Evolutionary conservation across 2,113 vertebrate genomes (phyloP).

Genomic region (Microcebus tavaratra): DNA sequence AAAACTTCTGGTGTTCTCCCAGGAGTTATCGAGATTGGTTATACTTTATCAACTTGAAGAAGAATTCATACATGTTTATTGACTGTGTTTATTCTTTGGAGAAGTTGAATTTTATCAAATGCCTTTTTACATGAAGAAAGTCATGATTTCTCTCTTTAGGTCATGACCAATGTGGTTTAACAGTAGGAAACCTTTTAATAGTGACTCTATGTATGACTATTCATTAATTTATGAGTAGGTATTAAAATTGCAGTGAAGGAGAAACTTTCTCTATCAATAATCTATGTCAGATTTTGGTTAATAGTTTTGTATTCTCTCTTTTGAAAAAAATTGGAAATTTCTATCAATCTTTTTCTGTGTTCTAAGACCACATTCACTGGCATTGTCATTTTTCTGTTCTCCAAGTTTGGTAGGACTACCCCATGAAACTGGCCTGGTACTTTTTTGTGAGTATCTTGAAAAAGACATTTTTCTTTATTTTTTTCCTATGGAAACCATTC

Average conservation of each 20-base stretch:
- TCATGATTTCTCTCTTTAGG: neutral
- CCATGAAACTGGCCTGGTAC: neutral
- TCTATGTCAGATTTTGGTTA: neutral
- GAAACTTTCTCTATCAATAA: neutral
- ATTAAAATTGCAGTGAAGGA: neutral
- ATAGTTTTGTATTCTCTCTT: neutral
- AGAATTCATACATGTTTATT: neutral
- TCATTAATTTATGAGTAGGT: neutral
- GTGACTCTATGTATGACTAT: too few species aligned
- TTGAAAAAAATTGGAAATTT: neutral
- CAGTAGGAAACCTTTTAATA: neutral
- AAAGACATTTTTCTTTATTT: neutral
- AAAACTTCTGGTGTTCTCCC: neutral
- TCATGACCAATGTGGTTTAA: neutral
- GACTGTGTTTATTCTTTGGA: neutral
- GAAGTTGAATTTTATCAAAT: conserved; percentile 7
- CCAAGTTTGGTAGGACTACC: neutral
- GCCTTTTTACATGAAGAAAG: neutral
- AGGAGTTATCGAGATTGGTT: neutral
- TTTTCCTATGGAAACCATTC: neutral
- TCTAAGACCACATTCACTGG: neutral
- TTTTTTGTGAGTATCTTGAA: neutral
- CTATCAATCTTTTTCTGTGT: neutral
- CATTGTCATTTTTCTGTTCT: neutral
- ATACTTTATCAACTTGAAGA: neutral